These are phyloP conservation scores for Archivesica marissinica DNA, from an alignment of 1,140 invertebrate species.

Conservation along the genomic window DNA sequence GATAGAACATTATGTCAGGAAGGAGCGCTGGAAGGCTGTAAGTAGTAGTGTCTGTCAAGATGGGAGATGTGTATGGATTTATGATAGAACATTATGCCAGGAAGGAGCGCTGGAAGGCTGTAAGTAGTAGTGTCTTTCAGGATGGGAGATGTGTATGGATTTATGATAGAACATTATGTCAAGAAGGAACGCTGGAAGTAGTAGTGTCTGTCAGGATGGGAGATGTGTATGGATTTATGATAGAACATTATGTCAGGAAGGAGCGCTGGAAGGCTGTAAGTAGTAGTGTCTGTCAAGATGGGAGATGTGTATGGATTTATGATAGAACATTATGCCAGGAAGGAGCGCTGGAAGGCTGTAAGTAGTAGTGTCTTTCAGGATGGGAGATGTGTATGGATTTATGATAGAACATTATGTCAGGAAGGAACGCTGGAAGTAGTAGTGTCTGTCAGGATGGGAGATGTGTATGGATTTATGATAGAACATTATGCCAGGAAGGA, in stretches of 20 bases:
- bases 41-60: conserved; percentile 82
- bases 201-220: conserved; percentile 86
- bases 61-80: conserved; percentile 87
- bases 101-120: conserved; percentile 84
- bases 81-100: conserved; percentile 86
- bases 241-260: conserved; percentile 85
- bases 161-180: conserved; percentile 86
- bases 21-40: conserved; percentile 84
- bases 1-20: conserved; percentile 85
- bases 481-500: conserved; percentile 84
- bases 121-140: conserved; percentile 74
- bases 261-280: conserved; percentile 84
- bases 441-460: conserved; percentile 86
- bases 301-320: conserved; percentile 87
- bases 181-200: conserved; percentile 83
- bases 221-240: conserved; percentile 87
- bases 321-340: conserved; percentile 85
- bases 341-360: conserved; percentile 84
- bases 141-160: too few species aligned
- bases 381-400: conserved; percentile 87
- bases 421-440: conserved; percentile 83
- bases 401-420: conserved; percentile 86
- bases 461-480: conserved; percentile 87
- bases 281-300: conserved; percentile 82
- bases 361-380: conserved; percentile 83